Evolutionary conservation across 2,797 vertebrate genomes (phyloP).

Genomic region (Dicrostonyx torquatus): DNA sequence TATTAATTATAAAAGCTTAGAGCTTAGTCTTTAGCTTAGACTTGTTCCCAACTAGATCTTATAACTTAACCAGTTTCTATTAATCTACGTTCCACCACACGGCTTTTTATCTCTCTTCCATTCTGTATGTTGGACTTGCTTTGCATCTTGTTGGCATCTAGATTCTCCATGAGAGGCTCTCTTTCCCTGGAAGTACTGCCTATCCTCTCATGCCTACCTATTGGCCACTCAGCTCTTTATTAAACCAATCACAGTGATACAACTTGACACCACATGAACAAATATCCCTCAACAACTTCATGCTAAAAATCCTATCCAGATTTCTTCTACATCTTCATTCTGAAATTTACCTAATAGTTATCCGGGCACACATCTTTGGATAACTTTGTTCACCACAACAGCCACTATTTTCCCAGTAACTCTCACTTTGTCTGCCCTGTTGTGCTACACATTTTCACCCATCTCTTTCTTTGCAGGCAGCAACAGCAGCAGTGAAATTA

Average conservation of each 20-base stretch:
- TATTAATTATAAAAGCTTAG: neutral
- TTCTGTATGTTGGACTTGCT: neutral
- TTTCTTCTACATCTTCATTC: neutral
- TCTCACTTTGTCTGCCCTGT: too few species aligned
- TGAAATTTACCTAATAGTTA: neutral
- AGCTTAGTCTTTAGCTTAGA: neutral
- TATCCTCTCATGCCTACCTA: neutral
- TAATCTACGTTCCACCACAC: neutral
- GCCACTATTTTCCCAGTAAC: neutral
- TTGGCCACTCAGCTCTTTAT: neutral
- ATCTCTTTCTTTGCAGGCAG: neutral
- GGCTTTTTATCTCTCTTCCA: neutral
- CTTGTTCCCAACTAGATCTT: neutral
- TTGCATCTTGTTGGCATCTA: neutral
- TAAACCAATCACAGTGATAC: neutral
- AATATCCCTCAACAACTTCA: neutral
- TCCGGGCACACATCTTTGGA: neutral
- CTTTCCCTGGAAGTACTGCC: neutral
- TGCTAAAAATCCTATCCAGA: neutral
- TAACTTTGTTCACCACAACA: neutral
- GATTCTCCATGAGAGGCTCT: neutral
- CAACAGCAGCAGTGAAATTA: rapidly evolving
- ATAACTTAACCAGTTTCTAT: neutral
- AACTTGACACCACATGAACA: neutral
- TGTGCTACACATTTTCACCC: neutral